Evolutionary conservation across 2,888 invertebrate genomes (phyloP).

Genomic region (Sylvicola fuscatus): DNA sequence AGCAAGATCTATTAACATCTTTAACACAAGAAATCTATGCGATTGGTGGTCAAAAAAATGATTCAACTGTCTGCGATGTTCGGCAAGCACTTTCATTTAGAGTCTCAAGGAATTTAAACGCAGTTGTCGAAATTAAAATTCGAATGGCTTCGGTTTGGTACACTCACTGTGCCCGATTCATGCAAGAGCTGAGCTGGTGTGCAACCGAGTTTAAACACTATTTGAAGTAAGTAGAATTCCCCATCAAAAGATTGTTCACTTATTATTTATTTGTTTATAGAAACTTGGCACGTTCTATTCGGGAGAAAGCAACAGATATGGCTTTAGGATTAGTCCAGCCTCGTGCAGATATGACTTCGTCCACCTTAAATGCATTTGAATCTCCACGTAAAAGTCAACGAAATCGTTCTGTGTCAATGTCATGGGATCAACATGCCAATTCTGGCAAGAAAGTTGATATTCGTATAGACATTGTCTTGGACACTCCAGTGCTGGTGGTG

Average conservation of each 20-base stretch:
- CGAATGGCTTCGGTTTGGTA: slow-evolving; percentile 85
- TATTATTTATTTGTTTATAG: slow-evolving; percentile 18
- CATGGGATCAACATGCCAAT: no score
- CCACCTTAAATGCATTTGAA: not conserved
- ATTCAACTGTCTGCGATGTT: slow-evolving; percentile 16
- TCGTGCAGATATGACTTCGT: slow-evolving; percentile 17
- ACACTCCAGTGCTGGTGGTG: slow-evolving; percentile 79
- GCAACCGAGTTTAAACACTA: slow-evolving; percentile 82
- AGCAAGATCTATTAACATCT: slow-evolving; percentile 9
- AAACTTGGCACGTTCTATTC: slow-evolving; percentile 65
- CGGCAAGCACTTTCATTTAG: slow-evolving; percentile 24
- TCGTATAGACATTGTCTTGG: slow-evolving; percentile 57
- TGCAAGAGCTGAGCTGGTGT: slow-evolving; percentile 71
- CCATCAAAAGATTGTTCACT: not conserved
- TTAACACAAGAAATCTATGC: slow-evolving; percentile 20
- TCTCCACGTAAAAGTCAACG: not conserved
- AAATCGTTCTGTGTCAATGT: not conserved
- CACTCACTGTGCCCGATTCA: slow-evolving; percentile 73
- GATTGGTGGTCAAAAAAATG: slow-evolving; percentile 16
- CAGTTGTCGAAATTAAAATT: slow-evolving; percentile 17
- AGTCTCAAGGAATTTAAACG: slow-evolving; percentile 18
- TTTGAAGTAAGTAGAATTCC: slow-evolving; percentile 16
- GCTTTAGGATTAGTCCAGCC: slow-evolving; percentile 73
- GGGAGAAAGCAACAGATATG: slow-evolving; percentile 83
- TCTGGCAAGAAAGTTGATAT: no score